A percentile compares a stretch with the other conserved stretches of the same genome.
Evolutionary conservation across 2,113 vertebrate genomes (phyloP).

Genomic region (Atrichornis clamosus): DNA sequence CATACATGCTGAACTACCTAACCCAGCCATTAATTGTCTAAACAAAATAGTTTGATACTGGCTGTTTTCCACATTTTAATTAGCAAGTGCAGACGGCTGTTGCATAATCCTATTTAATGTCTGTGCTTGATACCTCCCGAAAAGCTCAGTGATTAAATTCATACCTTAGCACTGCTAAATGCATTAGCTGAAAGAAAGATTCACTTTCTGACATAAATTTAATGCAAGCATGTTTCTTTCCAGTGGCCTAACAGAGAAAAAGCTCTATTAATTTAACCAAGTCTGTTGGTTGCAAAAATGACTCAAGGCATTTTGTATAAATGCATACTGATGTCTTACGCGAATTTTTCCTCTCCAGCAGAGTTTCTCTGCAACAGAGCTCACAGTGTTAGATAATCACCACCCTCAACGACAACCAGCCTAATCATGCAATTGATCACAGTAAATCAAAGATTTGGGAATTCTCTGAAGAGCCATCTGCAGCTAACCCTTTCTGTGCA

Average conservation of each 20-base stretch:
- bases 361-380: conserved; percentile 15
- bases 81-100: neutral
- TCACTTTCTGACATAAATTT: neutral
- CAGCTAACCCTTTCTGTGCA: neutral
- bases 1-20: neutral
- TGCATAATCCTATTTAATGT: conserved; percentile 44
- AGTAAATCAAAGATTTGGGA: neutral
- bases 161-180: neutral
- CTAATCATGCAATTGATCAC: neutral
- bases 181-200: neutral
- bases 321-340: neutral
- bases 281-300: neutral
- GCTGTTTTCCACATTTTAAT: conserved; percentile 52
- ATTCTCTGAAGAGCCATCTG: neutral
- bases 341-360: neutral
- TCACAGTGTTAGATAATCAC: neutral
- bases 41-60: conserved; percentile 28
- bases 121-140: neutral
- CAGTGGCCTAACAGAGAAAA: neutral
- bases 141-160: conserved; percentile 11
- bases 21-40: neutral
- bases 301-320: neutral
- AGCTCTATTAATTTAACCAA: neutral
- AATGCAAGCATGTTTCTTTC: neutral
- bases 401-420: neutral